Percentiles rank a stretch among this genome's conserved stretches.
Conservation (phyloP, 2,797 vertebrate species). For the Protosalanx chinensis region DNA sequence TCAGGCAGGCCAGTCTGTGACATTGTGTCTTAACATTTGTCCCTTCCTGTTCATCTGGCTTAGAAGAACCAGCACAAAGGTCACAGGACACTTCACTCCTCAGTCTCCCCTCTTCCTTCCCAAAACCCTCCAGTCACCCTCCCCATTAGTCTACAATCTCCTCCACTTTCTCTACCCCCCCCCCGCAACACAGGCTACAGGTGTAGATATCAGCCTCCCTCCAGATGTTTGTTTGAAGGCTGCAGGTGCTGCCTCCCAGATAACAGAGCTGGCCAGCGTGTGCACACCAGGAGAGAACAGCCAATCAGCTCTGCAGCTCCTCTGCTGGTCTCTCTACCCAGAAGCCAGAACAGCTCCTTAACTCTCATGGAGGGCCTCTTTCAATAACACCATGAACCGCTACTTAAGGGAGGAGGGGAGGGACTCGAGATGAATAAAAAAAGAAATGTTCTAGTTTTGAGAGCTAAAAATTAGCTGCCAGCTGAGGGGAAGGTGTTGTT, state of each 20-base stretch:
- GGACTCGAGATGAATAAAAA: not conserved
- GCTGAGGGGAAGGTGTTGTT: not conserved
- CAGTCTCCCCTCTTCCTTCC: not conserved
- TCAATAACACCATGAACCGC: constrained; percentile 12
- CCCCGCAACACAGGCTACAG: not conserved
- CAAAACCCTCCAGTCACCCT: constrained; percentile 6
- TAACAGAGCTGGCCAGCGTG: not conserved
- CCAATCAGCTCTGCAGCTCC: not conserved
- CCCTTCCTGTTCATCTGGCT: constrained; percentile 45
- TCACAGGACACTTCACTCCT: not conserved
- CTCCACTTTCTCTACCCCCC: not conserved
- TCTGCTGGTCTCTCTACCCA: not conserved
- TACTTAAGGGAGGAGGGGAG: constrained; percentile 7
- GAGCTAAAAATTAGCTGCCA: constrained; percentile 1
- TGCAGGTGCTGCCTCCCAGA: not conserved
- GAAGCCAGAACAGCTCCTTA: constrained; percentile 4
- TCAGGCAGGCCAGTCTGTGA: constrained; percentile 32
- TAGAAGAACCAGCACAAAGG: not conserved
- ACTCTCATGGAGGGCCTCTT: constrained; percentile 9
- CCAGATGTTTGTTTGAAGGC: too few relatives aligned
- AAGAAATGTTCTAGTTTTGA: constrained; percentile 8
- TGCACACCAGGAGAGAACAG: not conserved
- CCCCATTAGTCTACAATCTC: not conserved
- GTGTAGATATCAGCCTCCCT: not conserved
- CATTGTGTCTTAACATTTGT: constrained; percentile 37